Percentiles rank a stretch among this genome's conserved stretches.
These are phyloP conservation scores for Rattus rattus DNA, from an alignment of 2,113 vertebrate species.

Conservation along the genomic window DNA sequence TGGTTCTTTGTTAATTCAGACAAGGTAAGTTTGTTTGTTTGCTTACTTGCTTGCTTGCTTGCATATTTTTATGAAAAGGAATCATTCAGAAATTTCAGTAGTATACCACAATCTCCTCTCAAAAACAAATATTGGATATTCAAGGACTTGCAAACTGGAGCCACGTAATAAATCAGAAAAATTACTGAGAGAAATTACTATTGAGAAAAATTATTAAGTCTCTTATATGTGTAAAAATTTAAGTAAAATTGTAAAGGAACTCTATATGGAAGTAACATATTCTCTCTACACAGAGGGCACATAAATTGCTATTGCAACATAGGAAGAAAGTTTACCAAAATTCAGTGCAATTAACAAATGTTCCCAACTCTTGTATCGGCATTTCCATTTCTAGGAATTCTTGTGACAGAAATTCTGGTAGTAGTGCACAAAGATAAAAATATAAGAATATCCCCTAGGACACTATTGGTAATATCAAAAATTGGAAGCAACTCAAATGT, in stretches of 20 bases:
- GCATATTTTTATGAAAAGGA: not conserved
- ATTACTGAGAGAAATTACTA: not conserved
- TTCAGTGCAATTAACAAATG: not conserved
- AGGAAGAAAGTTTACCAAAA: not conserved
- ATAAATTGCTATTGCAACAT: not conserved
- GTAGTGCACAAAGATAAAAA: slow-evolving; percentile 8
- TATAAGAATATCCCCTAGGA: not conserved
- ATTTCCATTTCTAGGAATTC: slow-evolving; percentile 54
- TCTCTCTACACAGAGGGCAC: not conserved
- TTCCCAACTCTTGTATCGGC: not conserved
- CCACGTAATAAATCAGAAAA: not conserved
- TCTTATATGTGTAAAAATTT: not conserved
- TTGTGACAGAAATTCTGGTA: slow-evolving; percentile 15
- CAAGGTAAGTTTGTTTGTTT: not conserved
- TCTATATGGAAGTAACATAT: not conserved
- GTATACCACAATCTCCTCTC: not conserved
- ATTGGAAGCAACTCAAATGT: slow-evolving; percentile 1
- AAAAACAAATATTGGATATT: not conserved
- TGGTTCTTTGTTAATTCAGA: not conserved
- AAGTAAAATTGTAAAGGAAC: slow-evolving; percentile 3
- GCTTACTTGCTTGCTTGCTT: not conserved
- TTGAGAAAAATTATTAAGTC: not conserved
- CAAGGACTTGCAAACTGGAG: not conserved
- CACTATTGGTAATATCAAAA: slow-evolving; percentile 8
- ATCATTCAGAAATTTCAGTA: not conserved